phyloP scores from a whole-genome alignment of 2,113 vertebrate species.

The Perca flavescens region DNA sequence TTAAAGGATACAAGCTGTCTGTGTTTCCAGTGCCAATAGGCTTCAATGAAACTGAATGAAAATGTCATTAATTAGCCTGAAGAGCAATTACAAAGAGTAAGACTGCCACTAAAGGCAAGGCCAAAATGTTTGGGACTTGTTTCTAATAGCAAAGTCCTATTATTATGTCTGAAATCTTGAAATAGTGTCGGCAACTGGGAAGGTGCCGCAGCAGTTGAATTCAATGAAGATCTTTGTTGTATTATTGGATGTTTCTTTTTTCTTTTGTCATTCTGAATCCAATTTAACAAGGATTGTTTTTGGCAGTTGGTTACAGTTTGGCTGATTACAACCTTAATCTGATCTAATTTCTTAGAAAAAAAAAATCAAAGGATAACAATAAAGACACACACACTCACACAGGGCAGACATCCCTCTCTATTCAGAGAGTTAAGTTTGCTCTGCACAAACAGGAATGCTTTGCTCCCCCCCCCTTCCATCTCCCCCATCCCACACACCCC shows the following conservation, averaged over 20 bases:
- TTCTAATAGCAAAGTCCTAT: background rate
- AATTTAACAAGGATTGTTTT: too few relatives aligned
- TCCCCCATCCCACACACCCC: conserved; percentile 20
- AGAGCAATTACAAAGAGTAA: background rate
- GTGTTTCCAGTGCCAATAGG: too few relatives aligned
- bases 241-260: background rate
- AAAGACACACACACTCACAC: conserved; percentile 42
- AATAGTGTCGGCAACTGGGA: background rate
- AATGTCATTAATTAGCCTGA: background rate
- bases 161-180: background rate
- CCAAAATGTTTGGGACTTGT: background rate
- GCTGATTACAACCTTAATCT: background rate
- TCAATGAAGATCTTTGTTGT: background rate
- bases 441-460: conserved; percentile 71
- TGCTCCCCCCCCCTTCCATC: conserved; percentile 21
- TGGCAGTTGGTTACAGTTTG: background rate
- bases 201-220: background rate
- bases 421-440: conserved; percentile 74
- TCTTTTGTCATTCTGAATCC: background rate
- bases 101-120: background rate
- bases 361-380: conserved; percentile 12
- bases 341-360: conserved; percentile 11
- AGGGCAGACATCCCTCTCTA: conserved; percentile 43
- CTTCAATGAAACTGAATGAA: background rate
- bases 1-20: background rate